A percentile compares a stretch with the other conserved stretches of the same genome.
Evolutionary conservation across 2,113 vertebrate genomes (phyloP).

Genomic region (Varanus komodoensis): DNA sequence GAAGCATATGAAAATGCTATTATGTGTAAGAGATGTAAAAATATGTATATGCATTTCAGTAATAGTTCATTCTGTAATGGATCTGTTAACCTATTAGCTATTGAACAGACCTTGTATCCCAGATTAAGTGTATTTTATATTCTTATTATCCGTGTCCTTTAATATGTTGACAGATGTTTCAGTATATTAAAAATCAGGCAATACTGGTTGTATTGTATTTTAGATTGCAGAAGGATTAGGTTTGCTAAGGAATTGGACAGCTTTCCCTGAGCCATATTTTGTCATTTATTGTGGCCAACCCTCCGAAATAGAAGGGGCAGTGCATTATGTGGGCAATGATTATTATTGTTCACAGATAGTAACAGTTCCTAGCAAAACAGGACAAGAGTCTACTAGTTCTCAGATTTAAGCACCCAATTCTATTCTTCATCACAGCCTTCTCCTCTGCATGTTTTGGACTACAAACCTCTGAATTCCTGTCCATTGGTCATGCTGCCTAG

Average conservation of each 20-base stretch:
- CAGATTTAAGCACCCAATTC: background rate
- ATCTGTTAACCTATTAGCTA: background rate
- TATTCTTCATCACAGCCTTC: background rate
- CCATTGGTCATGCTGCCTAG: too few species aligned
- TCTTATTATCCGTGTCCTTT: background rate
- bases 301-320: background rate
- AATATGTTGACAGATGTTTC: background rate
- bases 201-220: background rate
- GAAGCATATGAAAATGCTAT: background rate
- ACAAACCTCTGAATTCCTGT: too few species aligned
- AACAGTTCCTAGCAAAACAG: background rate
- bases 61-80: background rate
- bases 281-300: background rate
- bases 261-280: background rate
- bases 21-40: background rate
- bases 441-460: background rate
- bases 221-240: background rate
- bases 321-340: background rate
- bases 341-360: background rate
- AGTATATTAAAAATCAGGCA: background rate
- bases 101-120: background rate
- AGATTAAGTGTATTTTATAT: constrained; percentile 18
- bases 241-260: background rate
- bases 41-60: background rate
- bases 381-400: background rate